Evolutionary conservation across 1,140 invertebrate species (phyloP).

Genomic region (Hermetia illucens): DNA sequence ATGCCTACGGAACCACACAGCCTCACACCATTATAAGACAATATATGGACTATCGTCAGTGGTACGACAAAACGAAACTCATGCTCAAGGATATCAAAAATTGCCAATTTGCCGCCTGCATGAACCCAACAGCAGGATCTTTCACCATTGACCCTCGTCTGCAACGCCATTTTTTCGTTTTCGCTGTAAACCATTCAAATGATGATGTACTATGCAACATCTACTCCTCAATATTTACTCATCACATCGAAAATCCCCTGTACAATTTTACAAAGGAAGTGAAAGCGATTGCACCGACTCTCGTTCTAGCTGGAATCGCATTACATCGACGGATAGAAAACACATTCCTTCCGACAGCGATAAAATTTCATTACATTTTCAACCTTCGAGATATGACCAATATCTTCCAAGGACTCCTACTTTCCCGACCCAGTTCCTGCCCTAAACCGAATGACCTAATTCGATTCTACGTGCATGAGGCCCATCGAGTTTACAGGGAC

Average conservation of each 20-base stretch:
- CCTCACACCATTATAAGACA: constrained; percentile 88
- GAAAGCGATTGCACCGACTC: constrained; percentile 37
- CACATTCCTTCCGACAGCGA: constrained; percentile 78
- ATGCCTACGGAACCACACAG: constrained; percentile 88
- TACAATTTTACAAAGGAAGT: constrained; percentile 53
- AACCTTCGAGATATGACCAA: constrained; percentile 88
- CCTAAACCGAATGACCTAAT: constrained; percentile 55
- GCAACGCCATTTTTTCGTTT: constrained; percentile 86
- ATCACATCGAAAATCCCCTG: constrained; percentile 53
- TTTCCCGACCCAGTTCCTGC: too few species aligned
- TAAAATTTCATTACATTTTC: constrained; percentile 93
- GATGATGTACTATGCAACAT: constrained; percentile 68
- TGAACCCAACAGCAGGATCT: constrained; percentile 93
- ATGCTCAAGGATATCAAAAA: constrained; percentile 85
- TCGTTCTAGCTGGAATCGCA: constrained; percentile 64
- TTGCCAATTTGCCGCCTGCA: constrained; percentile 85
- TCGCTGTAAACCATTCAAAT: constrained; percentile 73
- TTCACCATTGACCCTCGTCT: constrained; percentile 87
- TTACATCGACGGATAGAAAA: constrained; percentile 62
- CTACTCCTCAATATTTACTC: constrained; percentile 65
- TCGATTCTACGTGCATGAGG: constrained; percentile 81
- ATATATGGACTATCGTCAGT: constrained; percentile 89
- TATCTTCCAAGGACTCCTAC: constrained; percentile 72
- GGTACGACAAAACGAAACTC: constrained; percentile 74
- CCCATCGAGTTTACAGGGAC: constrained; percentile 78